Conservation (phyloP, 2,797 vertebrate species). For the Amblyraja radiata region DNA sequence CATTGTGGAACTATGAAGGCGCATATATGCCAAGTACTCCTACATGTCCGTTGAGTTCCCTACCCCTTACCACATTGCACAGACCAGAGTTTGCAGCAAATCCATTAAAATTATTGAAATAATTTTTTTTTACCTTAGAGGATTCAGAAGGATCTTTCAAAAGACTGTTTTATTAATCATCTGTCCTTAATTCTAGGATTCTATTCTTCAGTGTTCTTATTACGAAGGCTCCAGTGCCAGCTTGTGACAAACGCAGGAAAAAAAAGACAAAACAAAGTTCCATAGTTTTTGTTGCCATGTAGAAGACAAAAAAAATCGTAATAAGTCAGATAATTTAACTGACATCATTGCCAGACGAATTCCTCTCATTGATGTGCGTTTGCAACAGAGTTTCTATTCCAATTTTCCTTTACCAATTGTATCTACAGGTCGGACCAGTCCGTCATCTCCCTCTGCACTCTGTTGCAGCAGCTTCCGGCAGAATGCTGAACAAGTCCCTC, state of each 20-base stretch:
- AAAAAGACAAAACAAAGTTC: background rate
- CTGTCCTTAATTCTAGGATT: slow-evolving; percentile 35
- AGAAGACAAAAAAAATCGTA: slow-evolving; percentile 22
- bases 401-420: background rate
- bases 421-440: background rate
- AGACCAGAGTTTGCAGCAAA: slow-evolving; percentile 22
- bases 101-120: slow-evolving; percentile 19
- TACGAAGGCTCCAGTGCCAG: slow-evolving; percentile 9
- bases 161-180: slow-evolving; percentile 35
- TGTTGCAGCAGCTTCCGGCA: slow-evolving; percentile 63
- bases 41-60: background rate
- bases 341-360: background rate
- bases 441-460: slow-evolving; percentile 42
- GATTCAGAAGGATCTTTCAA: slow-evolving; percentile 35
- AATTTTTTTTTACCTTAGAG: slow-evolving; percentile 24
- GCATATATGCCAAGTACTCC: background rate
- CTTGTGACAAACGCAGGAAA: slow-evolving; percentile 33
- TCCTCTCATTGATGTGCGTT: slow-evolving; percentile 3
- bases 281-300: slow-evolving; percentile 34
- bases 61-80: slow-evolving; percentile 9
- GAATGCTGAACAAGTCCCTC: slow-evolving; percentile 76
- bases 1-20: slow-evolving; percentile 14
- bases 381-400: background rate
- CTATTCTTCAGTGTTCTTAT: slow-evolving; percentile 35
- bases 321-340: slow-evolving; percentile 22